Percentiles rank a stretch among this genome's conserved stretches.
phyloP scores from a whole-genome alignment of 2,888 invertebrate species.

The Leucophenga maculata region DNA sequence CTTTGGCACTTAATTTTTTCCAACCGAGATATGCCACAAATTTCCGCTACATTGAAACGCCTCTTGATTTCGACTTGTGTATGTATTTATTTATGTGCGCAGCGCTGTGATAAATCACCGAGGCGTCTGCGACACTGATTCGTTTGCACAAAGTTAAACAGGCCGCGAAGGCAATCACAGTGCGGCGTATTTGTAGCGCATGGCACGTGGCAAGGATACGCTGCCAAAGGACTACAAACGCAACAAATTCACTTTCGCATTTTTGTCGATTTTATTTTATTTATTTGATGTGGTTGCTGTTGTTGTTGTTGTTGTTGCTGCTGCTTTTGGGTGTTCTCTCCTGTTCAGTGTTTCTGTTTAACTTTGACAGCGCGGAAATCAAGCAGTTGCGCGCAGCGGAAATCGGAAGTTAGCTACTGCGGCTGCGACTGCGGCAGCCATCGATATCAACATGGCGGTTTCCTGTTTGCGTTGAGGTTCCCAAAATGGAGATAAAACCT shows the following conservation, averaged over 20 bases:
- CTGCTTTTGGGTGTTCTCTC: conserved; percentile 42
- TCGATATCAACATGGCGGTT: conserved; percentile 57
- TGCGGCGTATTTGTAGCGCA: background rate
- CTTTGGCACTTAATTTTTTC: too few species aligned
- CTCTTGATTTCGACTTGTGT: conserved; percentile 28
- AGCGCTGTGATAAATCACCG: conserved; percentile 60
- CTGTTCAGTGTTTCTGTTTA: background rate
- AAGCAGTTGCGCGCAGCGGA: conserved; percentile 59
- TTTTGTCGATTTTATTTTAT: conserved; percentile 16
- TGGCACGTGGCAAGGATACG: conserved; percentile 16
- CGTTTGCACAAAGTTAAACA: conserved; percentile 16
- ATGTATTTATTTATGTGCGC: conserved; percentile 59
- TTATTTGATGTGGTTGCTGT: conserved; percentile 30
- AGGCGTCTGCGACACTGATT: conserved; percentile 50
- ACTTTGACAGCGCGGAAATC: conserved; percentile 53
- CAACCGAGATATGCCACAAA: too few species aligned
- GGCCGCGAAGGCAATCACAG: background rate
- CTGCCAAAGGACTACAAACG: background rate
- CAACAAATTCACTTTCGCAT: background rate
- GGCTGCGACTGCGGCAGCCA: conserved; percentile 42
- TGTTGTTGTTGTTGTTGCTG: conserved; percentile 45
- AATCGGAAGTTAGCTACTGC: conserved; percentile 57
- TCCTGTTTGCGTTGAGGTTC: conserved; percentile 40
- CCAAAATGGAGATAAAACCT: conserved; percentile 9
- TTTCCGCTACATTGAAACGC: too few species aligned